Conservation (phyloP, 1,140 invertebrate genomes). For the Eulimnadia texana region DNA sequence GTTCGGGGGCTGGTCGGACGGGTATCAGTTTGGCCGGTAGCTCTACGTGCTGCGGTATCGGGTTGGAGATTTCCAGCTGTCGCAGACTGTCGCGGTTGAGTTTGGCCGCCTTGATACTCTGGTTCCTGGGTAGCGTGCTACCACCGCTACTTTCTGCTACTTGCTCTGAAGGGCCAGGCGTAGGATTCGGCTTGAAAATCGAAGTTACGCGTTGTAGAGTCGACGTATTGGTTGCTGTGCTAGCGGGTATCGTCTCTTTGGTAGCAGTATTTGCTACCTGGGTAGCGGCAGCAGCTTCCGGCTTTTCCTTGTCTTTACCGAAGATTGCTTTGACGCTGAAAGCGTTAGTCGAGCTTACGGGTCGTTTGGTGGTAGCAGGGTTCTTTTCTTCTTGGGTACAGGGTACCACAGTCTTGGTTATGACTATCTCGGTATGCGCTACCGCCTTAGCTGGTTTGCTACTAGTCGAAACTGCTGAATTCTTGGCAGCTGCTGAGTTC, state of each 20-base stretch:
- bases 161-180: slow-evolving; percentile 5
- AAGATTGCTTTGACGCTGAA: slow-evolving; percentile 1
- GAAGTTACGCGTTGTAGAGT: slow-evolving; percentile 3
- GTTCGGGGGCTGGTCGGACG: slow-evolving; percentile 26
- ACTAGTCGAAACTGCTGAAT: neutral
- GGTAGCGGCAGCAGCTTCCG: neutral
- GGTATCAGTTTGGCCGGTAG: slow-evolving; percentile 39
- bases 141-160: slow-evolving; percentile 24
- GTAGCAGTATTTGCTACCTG: neutral
- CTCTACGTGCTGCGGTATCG: slow-evolving; percentile 53
- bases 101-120: slow-evolving; percentile 38
- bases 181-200: slow-evolving; percentile 7
- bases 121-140: slow-evolving; percentile 40
- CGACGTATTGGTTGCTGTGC: neutral
- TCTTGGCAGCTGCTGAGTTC: neutral
- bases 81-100: slow-evolving; percentile 51
- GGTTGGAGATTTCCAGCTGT: slow-evolving; percentile 63
- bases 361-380: neutral
- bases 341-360: neutral
- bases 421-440: slow-evolving; percentile 10
- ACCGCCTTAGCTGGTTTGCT: slow-evolving; percentile 4
- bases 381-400: neutral
- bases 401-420: slow-evolving; percentile 11
- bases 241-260: too few species aligned
- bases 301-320: too few species aligned